Percentiles rank a stretch among this genome's conserved stretches.
Conservation (phyloP, 2,797 vertebrate genomes). For the Apogon talboti region DNA sequence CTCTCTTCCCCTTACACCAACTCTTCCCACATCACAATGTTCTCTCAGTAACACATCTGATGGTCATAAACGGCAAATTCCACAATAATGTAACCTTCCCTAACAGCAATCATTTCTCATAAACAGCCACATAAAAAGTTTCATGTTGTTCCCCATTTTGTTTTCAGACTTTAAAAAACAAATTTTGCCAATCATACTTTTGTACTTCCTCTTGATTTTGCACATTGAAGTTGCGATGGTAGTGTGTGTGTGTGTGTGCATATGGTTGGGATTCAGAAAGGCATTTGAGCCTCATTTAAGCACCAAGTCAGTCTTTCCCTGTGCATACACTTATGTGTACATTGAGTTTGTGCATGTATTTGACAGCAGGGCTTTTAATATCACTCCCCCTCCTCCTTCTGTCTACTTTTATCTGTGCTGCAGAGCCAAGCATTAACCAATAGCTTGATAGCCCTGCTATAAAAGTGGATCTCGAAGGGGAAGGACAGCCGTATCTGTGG, state of each 20-base stretch:
- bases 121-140: conserved; percentile 62
- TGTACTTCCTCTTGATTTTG: not conserved
- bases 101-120: conserved; percentile 62
- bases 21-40: conserved; percentile 46
- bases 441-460: conserved; percentile 78
- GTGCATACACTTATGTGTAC: conserved; percentile 3
- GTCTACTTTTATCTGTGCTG: conserved; percentile 70
- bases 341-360: conserved; percentile 3
- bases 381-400: conserved; percentile 34
- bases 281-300: not conserved
- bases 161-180: conserved; percentile 35
- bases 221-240: not conserved
- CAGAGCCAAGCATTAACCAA: conserved; percentile 76
- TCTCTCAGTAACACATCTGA: conserved; percentile 63
- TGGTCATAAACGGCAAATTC: conserved; percentile 65
- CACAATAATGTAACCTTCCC: conserved; percentile 59
- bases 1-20: conserved; percentile 42
- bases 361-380: conserved; percentile 54
- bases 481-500: conserved; percentile 60
- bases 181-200: not conserved
- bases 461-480: conserved; percentile 68
- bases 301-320: not conserved
- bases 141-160: conserved; percentile 38
- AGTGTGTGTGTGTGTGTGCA: conserved; percentile 9
- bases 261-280: not conserved